Conservation (phyloP, 2,888 invertebrate species). For the Lepidochrysops patricia region DNA sequence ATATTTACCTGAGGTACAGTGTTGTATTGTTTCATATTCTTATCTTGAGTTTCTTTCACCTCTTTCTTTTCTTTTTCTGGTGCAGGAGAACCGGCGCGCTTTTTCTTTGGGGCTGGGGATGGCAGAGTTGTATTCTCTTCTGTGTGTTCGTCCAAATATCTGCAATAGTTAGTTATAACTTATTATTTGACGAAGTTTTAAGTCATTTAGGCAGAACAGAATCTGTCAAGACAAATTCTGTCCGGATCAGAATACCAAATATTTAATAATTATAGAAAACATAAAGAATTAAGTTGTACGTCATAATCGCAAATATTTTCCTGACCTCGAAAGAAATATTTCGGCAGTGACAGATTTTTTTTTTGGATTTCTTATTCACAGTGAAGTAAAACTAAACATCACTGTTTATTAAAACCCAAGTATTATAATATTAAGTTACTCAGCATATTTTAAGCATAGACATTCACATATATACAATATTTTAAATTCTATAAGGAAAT, state of each 20-base stretch:
- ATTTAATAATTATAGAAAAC: neutral
- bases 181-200: neutral
- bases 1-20: slow-evolving; percentile 43
- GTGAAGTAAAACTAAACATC: slow-evolving; percentile 14
- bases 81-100: slow-evolving; percentile 42
- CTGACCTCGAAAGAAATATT: slow-evolving; percentile 37
- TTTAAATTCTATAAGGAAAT: neutral
- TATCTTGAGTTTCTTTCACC: slow-evolving; percentile 28
- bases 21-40: slow-evolving; percentile 44
- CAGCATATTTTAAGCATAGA: too few species aligned
- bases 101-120: slow-evolving; percentile 53
- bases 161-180: slow-evolving; percentile 25
- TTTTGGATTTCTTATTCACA: slow-evolving; percentile 36
- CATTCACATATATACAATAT: neutral
- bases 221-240: too few species aligned
- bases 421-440: too few species aligned
- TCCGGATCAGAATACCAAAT: too few species aligned
- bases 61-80: slow-evolving; percentile 31
- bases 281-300: slow-evolving; percentile 32
- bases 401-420: slow-evolving; percentile 20
- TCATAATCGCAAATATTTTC: slow-evolving; percentile 56
- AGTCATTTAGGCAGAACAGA: too few species aligned
- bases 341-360: slow-evolving; percentile 47
- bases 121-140: slow-evolving; percentile 54
- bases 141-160: slow-evolving; percentile 66